Evolutionary conservation across 2,797 vertebrate genomes (phyloP).

Genomic region (Chiloscyllium punctatum): DNA sequence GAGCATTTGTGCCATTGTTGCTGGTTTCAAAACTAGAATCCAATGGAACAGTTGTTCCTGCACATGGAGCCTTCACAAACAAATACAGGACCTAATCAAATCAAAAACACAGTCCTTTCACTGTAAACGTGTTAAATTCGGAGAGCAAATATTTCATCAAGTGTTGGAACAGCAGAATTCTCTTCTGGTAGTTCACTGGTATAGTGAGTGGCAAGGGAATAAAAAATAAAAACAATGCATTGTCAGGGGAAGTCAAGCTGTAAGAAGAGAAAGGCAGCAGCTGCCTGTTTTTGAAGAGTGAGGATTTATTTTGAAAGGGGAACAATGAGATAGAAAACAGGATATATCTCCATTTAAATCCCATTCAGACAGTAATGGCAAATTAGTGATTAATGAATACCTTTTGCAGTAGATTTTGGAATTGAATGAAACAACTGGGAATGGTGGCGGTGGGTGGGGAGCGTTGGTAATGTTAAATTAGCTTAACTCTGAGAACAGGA

Average conservation of each 20-base stretch:
- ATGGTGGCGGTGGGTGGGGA: too few species aligned
- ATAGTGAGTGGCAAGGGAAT: not conserved
- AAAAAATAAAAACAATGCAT: not conserved
- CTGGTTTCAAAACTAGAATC: not conserved
- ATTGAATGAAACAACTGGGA: not conserved
- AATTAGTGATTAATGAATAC: not conserved
- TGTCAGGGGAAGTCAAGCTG: not conserved
- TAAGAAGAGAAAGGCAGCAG: not conserved
- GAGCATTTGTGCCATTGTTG: not conserved
- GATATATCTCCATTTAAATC: not conserved
- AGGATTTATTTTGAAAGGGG: not conserved
- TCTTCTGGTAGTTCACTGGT: not conserved
- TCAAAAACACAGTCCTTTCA: not conserved
- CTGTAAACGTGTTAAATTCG: not conserved
- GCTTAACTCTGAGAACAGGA: not conserved
- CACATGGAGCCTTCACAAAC: not conserved
- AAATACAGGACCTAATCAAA: not conserved
- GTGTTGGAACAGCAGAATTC: not conserved
- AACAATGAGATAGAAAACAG: not conserved
- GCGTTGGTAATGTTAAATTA: not conserved
- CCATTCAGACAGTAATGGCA: not conserved
- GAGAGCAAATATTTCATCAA: not conserved
- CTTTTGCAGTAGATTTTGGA: not conserved
- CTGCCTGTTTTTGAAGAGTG: not conserved
- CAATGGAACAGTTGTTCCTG: not conserved